Evolutionary conservation across 2,888 invertebrate species (phyloP), one percentile per base, ranked within the genome.

Genomic region (Cryptocheilus praepositus): DNA sequence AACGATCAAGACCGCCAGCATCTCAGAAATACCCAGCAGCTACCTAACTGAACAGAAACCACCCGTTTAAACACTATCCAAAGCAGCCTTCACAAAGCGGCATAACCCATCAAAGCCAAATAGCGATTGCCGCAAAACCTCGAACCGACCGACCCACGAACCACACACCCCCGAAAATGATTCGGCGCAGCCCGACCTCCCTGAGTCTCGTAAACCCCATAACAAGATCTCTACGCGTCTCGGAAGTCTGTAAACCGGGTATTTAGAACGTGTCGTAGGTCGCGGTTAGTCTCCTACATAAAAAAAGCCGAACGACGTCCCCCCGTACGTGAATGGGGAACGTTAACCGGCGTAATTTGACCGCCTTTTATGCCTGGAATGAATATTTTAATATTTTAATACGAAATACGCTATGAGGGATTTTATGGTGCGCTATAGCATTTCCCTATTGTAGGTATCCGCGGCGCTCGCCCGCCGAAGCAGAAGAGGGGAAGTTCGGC

Each of bases 321-420:
- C 21, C 46, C 13, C 22, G 46, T 8, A 46, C n/a, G 36, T 18
- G 21, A 55, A 46, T 11, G 28, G 56, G 61, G 76, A 54, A 60
- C 76, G 80, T 81, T 82, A 84, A 84, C 83, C 83, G 82, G 71
- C 80, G 83, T 87, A 85, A 86, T 87, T 87, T 84, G 82, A 81
- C 80, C 83, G 83, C 80, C 79, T 85, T n/a, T 86, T 85, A 84
- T 83, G 80, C 82, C 77, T 70, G 75, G 84, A 86, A 87, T 86
- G 87, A 88, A 88, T 88, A 88, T 88, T 86, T 88, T 85, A 87
- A 87, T 88, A 87, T 88, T 86, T 87, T 86, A 87, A 87, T 87
- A 85, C 83, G 81, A 84, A 83, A 85, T 84, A 86, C 79, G 82
- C 81, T 81, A 80, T 80, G 81, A 80, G 79, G 81, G 80, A 84